phyloP scores from a whole-genome alignment of 1,140 invertebrate species.

The Drosophila malerkotliana region DNA sequence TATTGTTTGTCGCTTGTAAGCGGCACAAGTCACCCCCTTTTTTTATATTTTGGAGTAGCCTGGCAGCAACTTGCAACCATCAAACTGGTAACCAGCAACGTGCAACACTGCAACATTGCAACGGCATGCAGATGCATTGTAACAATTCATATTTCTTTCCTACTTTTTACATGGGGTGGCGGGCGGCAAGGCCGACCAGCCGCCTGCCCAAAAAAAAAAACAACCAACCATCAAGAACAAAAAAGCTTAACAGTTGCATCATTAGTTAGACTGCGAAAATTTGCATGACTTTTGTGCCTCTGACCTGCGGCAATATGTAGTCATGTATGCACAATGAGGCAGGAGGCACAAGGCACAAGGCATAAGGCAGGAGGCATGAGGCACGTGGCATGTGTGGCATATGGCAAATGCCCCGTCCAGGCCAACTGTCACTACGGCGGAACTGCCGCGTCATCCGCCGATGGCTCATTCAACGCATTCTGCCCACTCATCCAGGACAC shows the following conservation, averaged over 20 bases:
- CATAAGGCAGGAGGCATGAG: constrained; percentile 7
- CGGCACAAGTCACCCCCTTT: constrained; percentile 42
- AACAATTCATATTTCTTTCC: constrained; percentile 6
- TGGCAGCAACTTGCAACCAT: constrained; percentile 11
- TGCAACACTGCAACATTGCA: constrained; percentile 41
- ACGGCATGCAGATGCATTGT: constrained; percentile 26
- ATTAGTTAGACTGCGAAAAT: constrained; percentile 38
- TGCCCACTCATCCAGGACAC: constrained; percentile 61
- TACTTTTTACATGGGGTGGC: constrained; percentile 1
- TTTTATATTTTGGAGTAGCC: not conserved
- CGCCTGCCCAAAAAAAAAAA: constrained; percentile 8
- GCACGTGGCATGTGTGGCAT: constrained; percentile 2
- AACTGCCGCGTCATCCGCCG: constrained; percentile 60
- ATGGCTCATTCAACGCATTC: constrained; percentile 43
- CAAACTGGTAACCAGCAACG: constrained; percentile 7
- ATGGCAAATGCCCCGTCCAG: not conserved
- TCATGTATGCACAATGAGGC: constrained; percentile 15
- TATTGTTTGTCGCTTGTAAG: constrained; percentile 40
- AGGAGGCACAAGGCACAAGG: constrained; percentile 13
- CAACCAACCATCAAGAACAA: not conserved
- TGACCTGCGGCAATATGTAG: constrained; percentile 48
- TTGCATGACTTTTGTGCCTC: constrained; percentile 48
- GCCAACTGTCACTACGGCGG: constrained; percentile 47
- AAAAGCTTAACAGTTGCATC: constrained; percentile 31
- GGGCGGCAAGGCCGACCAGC: not conserved